A percentile compares a stretch with the other conserved stretches of the same genome.
phyloP scores from a whole-genome alignment of 2,888 invertebrate genomes.

The Microctonus hyperodae region DNA sequence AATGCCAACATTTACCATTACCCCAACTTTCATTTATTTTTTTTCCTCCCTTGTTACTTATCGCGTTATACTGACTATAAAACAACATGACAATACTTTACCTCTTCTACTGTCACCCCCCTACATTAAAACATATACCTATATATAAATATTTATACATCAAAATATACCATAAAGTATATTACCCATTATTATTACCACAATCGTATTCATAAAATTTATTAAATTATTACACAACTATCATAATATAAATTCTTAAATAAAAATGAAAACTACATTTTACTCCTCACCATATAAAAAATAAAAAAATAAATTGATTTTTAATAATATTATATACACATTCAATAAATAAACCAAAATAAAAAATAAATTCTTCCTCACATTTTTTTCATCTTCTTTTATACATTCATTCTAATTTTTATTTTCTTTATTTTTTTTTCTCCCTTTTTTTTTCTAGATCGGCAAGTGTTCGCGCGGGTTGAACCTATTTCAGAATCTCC shows the following conservation, averaged over 20 bases:
- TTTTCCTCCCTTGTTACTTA: constrained; percentile 39
- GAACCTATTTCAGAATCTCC: constrained; percentile 58
- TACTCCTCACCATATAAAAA: too few relatives aligned
- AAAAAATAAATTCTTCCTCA: constrained; percentile 16
- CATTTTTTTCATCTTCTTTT: not conserved
- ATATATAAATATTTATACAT: not conserved
- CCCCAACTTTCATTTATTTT: constrained; percentile 35
- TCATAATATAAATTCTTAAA: not conserved
- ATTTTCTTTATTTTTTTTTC: not conserved
- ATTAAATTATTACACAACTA: not conserved
- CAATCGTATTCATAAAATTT: not conserved
- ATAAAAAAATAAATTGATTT: too few relatives aligned
- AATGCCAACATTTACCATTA: constrained; percentile 27
- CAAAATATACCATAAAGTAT: constrained; percentile 44
- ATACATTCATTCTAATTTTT: too few relatives aligned
- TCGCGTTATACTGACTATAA: constrained; percentile 52
- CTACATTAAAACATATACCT: not conserved
- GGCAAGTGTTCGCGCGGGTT: constrained; percentile 42
- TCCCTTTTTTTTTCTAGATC: constrained; percentile 36
- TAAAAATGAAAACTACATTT: not conserved
- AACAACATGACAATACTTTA: constrained; percentile 54
- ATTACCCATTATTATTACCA: constrained; percentile 51
- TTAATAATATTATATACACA: too few relatives aligned
- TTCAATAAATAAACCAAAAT: not conserved
- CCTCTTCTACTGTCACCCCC: constrained; percentile 32